Conservation (phyloP, 2,888 invertebrate genomes). For the Nomada lathburiana region DNA sequence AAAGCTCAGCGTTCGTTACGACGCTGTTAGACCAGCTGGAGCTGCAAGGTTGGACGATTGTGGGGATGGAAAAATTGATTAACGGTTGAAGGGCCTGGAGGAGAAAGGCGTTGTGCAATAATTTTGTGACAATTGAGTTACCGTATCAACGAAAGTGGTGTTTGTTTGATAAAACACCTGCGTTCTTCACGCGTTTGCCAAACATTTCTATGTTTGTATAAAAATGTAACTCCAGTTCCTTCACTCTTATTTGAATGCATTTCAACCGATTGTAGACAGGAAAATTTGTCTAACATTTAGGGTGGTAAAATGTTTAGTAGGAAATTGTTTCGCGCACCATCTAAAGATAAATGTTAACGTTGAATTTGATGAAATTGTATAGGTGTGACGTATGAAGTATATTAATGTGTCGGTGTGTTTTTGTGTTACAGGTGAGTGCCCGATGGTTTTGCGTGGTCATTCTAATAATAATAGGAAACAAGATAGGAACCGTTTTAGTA, state of each 20-base stretch:
- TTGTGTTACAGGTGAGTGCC: slow-evolving; percentile 56
- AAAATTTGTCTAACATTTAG: too few relatives aligned
- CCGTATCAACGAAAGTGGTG: too few relatives aligned
- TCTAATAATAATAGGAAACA: neutral
- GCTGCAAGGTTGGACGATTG: slow-evolving; percentile 69
- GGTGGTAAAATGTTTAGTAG: too few relatives aligned
- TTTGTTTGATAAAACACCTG: too few relatives aligned
- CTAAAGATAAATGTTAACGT: neutral
- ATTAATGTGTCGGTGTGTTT: neutral
- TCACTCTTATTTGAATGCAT: too few relatives aligned
- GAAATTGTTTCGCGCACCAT: too few relatives aligned
- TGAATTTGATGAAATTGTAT: neutral
- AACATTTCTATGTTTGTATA: too few relatives aligned
- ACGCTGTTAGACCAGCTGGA: slow-evolving; percentile 75
- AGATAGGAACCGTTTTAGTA: neutral
- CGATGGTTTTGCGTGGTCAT: neutral
- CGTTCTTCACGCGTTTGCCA: too few relatives aligned
- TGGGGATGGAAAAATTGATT: neutral
- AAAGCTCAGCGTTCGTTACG: slow-evolving; percentile 78
- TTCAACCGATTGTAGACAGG: too few relatives aligned
- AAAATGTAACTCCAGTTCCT: too few relatives aligned
- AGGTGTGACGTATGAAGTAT: neutral
- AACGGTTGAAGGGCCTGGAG: neutral
- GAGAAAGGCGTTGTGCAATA: neutral
- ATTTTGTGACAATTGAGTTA: neutral